Conservation (phyloP, 2,113 vertebrate genomes). For the Oncorhynchus clarkii region DNA sequence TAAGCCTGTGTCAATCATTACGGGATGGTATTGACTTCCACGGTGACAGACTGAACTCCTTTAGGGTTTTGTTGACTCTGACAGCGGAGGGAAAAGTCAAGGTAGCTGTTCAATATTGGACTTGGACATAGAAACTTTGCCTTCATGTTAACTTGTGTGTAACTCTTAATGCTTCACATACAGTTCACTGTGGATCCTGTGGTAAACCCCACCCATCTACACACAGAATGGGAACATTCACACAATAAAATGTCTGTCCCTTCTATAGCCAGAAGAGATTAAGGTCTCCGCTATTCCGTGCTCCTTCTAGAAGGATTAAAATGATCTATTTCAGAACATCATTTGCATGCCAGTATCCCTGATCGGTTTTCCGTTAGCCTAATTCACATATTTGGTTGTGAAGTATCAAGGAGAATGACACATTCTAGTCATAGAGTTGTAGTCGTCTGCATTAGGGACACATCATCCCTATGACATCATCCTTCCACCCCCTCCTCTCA, state of each 20-base stretch:
- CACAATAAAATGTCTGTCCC: not conserved
- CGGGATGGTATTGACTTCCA: not conserved
- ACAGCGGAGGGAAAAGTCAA: not conserved
- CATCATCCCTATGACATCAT: slow-evolving; percentile 28
- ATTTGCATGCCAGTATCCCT: not conserved
- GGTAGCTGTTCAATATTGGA: slow-evolving; percentile 1
- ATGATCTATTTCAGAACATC: not conserved
- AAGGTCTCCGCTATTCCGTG: too few relatives aligned
- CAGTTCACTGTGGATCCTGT: too few relatives aligned
- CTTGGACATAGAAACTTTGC: not conserved
- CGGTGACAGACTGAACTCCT: not conserved
- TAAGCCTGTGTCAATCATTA: not conserved
- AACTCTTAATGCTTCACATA: too few relatives aligned
- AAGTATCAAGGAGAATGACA: slow-evolving; percentile 67
- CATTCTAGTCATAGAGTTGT: slow-evolving; percentile 55
- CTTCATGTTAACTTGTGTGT: not conserved
- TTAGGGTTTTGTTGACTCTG: not conserved
- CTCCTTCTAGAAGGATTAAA: not conserved
- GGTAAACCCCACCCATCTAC: too few relatives aligned
- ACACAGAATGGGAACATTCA: too few relatives aligned
- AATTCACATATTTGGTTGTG: slow-evolving; percentile 68
- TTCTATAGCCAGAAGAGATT: not conserved
- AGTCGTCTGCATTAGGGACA: slow-evolving; percentile 65
- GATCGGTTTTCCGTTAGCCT: slow-evolving; percentile 1
- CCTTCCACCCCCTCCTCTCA: slow-evolving; percentile 42